phyloP scores from a whole-genome alignment of 2,888 invertebrate species.

The Microdon myrmicae region DNA sequence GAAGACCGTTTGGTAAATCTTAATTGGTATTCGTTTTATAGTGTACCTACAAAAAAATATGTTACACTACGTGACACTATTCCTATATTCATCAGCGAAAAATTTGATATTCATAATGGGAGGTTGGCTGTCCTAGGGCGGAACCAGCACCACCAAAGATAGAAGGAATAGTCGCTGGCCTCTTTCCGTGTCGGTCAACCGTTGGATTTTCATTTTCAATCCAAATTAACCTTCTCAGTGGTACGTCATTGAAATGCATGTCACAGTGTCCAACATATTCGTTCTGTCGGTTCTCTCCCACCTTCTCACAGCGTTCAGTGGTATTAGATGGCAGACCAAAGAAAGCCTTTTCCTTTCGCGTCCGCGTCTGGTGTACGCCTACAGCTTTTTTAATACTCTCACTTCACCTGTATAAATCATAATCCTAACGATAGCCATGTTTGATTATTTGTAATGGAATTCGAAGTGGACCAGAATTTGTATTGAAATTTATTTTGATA shows the following conservation, averaged over 20 bases:
- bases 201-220: conserved; percentile 49
- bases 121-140: conserved; percentile 31
- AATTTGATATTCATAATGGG: conserved; percentile 11
- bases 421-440: conserved; percentile 13
- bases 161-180: conserved; percentile 25
- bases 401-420: conserved; percentile 30
- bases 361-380: conserved; percentile 7
- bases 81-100: conserved; percentile 25
- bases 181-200: conserved; percentile 40
- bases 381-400: conserved; percentile 3
- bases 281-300: too few species aligned
- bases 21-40: conserved; percentile 44
- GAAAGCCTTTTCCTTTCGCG: conserved; percentile 41
- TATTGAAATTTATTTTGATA: conserved; percentile 40
- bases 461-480: conserved; percentile 32
- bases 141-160: conserved; percentile 33
- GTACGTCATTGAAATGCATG: too few species aligned
- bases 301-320: too few species aligned
- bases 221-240: too few species aligned
- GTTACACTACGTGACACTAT: conserved; percentile 54
- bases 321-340: conserved; percentile 31
- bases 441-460: conserved; percentile 41
- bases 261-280: too few species aligned
- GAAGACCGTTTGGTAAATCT: conserved; percentile 19
- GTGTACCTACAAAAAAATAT: conserved; percentile 43